Evolutionary conservation across 2,113 vertebrate species (phyloP).

Genomic region (Polyodon spathula): DNA sequence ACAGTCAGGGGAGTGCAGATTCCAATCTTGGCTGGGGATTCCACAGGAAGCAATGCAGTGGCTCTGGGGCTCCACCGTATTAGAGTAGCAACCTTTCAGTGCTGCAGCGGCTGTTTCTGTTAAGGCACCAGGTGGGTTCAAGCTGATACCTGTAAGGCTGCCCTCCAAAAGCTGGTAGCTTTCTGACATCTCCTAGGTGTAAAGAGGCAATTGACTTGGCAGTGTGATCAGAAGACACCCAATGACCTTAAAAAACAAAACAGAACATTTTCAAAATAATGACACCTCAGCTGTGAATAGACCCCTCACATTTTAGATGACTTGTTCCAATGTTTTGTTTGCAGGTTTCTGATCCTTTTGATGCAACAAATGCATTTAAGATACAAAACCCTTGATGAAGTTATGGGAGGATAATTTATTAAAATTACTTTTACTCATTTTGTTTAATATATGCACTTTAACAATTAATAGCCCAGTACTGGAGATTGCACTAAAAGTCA

Average conservation of each 20-base stretch:
- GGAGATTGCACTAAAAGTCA: conserved; percentile 67
- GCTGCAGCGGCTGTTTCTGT: no score
- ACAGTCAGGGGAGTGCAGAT: no score
- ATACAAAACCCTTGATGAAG: conserved; percentile 37
- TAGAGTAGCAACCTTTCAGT: no score
- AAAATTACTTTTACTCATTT: conserved; percentile 74
- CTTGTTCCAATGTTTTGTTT: conserved; percentile 22
- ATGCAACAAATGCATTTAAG: conserved; percentile 29
- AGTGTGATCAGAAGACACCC: no score
- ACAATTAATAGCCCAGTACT: conserved; percentile 68
- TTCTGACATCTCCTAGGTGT: no score
- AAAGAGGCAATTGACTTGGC: no score
- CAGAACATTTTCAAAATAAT: neutral
- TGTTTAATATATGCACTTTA: conserved; percentile 75
- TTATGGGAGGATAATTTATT: conserved; percentile 64
- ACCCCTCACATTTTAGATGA: neutral
- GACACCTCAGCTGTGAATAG: neutral
- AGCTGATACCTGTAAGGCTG: no score
- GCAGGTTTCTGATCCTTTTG: conserved; percentile 19
- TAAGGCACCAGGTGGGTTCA: no score
- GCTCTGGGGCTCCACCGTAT: no score
- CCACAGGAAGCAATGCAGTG: no score
- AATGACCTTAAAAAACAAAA: neutral
- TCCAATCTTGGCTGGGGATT: no score
- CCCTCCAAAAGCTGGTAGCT: no score